phyloP scores from a whole-genome alignment of 2,888 invertebrate species.

The Eristalis arbustorum region DNA sequence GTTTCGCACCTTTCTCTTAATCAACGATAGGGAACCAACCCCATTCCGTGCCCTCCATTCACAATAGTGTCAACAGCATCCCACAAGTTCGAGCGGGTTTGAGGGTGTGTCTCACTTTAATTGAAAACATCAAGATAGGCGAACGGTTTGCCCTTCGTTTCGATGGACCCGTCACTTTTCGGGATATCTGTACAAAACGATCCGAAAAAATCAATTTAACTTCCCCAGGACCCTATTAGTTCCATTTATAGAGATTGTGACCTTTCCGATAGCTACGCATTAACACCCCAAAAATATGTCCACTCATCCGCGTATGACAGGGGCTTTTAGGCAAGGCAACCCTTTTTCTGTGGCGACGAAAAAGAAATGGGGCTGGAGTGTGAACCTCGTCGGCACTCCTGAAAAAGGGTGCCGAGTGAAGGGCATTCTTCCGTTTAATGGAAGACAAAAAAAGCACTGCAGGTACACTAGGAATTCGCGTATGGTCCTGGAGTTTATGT shows the following conservation, averaged over 20 bases:
- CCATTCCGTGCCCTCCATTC: not conserved
- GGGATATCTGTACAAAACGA: not conserved
- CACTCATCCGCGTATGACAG: not conserved
- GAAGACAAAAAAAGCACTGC: not conserved
- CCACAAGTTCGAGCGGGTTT: not conserved
- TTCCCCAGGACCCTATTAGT: not conserved
- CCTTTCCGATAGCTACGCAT: not conserved
- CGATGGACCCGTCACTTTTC: not conserved
- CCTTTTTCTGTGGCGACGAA: not conserved
- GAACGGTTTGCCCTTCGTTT: not conserved
- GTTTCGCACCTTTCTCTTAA: not conserved
- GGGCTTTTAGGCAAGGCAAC: not conserved
- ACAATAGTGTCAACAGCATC: not conserved
- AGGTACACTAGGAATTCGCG: too few relatives aligned
- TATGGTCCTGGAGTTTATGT: too few relatives aligned
- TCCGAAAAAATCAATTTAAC: not conserved
- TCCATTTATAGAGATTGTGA: not conserved
- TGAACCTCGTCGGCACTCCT: too few relatives aligned
- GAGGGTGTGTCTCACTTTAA: not conserved
- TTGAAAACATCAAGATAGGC: not conserved
- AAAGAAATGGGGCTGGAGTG: not conserved
- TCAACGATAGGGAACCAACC: not conserved
- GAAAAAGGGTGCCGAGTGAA: not conserved
- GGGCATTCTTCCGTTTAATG: not conserved
- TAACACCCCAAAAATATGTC: not conserved